These are phyloP conservation scores for Drosophila subquinaria DNA, from an alignment of 2,888 invertebrate species.

Conservation along the genomic window DNA sequence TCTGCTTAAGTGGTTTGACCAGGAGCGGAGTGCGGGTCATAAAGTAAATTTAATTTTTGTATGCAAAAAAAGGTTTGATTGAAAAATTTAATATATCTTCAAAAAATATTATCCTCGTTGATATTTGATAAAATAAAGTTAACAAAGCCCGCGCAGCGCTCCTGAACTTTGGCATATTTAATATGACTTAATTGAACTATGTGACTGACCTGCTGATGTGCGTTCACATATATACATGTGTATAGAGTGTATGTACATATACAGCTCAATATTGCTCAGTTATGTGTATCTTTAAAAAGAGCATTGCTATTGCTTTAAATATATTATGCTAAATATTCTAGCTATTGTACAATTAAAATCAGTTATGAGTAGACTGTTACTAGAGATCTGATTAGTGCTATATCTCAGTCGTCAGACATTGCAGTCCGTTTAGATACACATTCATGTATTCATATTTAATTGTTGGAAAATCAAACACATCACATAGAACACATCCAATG, in stretches of 20 bases:
- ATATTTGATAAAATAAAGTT: background rate
- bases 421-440: background rate
- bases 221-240: constrained; percentile 14
- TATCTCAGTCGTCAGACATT: background rate
- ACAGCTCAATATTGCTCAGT: constrained; percentile 13
- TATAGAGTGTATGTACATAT: background rate
- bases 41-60: background rate
- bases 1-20: constrained; percentile 37
- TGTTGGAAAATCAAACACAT: constrained; percentile 14
- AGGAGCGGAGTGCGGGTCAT: constrained; percentile 43
- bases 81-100: background rate
- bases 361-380: background rate
- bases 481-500: constrained; percentile 11
- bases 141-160: constrained; percentile 27
- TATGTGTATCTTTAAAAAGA: constrained; percentile 10
- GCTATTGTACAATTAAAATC: background rate
- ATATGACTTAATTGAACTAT: constrained; percentile 78
- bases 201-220: constrained; percentile 65
- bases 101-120: background rate
- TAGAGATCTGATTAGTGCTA: background rate
- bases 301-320: background rate
- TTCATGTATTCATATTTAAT: background rate
- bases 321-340: background rate
- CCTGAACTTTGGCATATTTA: constrained; percentile 60
- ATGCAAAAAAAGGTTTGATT: background rate